Conservation (phyloP, 2,797 vertebrate species). For the Poecilia gillii region DNA sequence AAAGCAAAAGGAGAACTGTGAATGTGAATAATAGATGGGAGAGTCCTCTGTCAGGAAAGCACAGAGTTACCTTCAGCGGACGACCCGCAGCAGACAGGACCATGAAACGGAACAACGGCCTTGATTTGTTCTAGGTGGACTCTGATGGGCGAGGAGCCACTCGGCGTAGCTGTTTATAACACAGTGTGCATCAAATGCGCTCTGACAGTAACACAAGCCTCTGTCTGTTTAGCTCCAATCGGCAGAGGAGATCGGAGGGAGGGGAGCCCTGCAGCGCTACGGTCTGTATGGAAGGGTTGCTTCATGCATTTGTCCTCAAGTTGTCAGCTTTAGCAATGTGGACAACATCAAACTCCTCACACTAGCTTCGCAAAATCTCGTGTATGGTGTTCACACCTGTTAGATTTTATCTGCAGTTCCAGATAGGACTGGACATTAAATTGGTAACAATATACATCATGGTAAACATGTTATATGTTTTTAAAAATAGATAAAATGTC, state of each 20-base stretch:
- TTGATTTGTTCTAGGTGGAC: slow-evolving; percentile 61
- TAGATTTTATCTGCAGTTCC: no score
- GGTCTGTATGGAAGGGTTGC: background rate
- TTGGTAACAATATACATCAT: no score
- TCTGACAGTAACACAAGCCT: slow-evolving; percentile 65
- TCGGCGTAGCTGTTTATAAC: slow-evolving; percentile 59
- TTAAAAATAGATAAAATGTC: no score
- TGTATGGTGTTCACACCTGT: no score
- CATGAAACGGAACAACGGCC: slow-evolving; percentile 70
- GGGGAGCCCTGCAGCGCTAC: background rate
- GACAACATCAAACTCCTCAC: background rate
- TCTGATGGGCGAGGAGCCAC: slow-evolving; percentile 56
- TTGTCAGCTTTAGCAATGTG: background rate
- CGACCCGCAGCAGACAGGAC: slow-evolving; percentile 68
- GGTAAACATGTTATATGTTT: no score
- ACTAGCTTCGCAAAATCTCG: no score
- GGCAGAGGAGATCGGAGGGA: slow-evolving; percentile 12
- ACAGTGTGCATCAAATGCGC: slow-evolving; percentile 65
- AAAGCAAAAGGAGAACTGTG: slow-evolving; percentile 7
- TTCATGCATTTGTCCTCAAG: background rate
- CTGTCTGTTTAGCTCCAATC: slow-evolving; percentile 59
- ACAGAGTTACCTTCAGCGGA: slow-evolving; percentile 54
- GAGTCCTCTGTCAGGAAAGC: slow-evolving; percentile 6
- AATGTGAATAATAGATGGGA: slow-evolving; percentile 54
- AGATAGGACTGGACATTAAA: no score